These are phyloP conservation scores for Sternotherus odoratus DNA, from an alignment of 2,797 vertebrate genomes.

Conservation along the genomic window DNA sequence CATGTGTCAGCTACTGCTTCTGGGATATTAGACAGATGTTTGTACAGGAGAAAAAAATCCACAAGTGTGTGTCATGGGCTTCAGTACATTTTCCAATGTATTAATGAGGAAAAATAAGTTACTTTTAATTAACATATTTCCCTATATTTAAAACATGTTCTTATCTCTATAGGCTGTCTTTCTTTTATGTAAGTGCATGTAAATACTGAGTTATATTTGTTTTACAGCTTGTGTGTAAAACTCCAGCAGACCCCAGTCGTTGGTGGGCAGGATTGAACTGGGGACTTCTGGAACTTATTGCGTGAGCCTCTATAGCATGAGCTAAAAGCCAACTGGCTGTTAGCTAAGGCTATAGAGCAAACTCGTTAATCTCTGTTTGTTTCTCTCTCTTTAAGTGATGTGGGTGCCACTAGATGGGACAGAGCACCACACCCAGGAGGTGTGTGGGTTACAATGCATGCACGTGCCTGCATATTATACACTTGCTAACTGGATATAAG, in stretches of 20 bases:
- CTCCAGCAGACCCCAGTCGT: too few relatives aligned
- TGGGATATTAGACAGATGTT: slow-evolving; percentile 75
- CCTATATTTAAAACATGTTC: slow-evolving; percentile 35
- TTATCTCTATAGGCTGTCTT: slow-evolving; percentile 44
- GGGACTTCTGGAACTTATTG: too few relatives aligned
- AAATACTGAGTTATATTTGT: background rate
- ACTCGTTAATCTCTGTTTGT: too few relatives aligned
- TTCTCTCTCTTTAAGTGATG: too few relatives aligned
- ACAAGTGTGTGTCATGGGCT: slow-evolving; percentile 53
- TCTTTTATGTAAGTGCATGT: background rate
- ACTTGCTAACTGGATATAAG: background rate
- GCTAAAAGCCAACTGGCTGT: too few relatives aligned
- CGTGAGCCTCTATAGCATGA: too few relatives aligned
- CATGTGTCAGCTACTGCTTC: slow-evolving; percentile 67
- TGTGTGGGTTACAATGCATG: too few relatives aligned
- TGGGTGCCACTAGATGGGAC: too few relatives aligned
- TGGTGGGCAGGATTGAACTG: too few relatives aligned
- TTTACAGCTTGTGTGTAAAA: background rate
- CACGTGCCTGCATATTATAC: background rate
- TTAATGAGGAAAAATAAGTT: slow-evolving; percentile 67
- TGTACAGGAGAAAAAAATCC: slow-evolving; percentile 48
- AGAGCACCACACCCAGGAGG: too few relatives aligned
- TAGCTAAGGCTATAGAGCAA: too few relatives aligned
- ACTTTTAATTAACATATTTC: slow-evolving; percentile 59
- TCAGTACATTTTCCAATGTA: slow-evolving; percentile 49